Evolutionary conservation across 1,140 invertebrate species (phyloP).

Genomic region (Ips nitidus): DNA sequence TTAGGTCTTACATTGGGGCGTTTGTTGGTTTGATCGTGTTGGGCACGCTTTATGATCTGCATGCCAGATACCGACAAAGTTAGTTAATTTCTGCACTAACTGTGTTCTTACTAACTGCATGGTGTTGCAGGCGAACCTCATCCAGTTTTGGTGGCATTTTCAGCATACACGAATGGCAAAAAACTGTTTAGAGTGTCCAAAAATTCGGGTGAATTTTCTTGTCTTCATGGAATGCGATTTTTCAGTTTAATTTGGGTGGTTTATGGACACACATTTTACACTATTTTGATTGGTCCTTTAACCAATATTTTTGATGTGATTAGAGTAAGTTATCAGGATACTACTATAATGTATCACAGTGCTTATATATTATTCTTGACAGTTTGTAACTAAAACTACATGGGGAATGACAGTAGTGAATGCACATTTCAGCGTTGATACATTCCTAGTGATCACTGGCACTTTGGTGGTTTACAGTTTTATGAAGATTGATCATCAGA

Average conservation of each 20-base stretch:
- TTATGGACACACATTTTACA: constrained; percentile 50
- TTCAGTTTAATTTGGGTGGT: constrained; percentile 60
- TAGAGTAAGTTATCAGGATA: constrained; percentile 28
- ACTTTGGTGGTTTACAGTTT: constrained; percentile 7
- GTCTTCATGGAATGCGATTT: constrained; percentile 57
- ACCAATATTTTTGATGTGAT: constrained; percentile 31
- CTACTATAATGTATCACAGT: neutral
- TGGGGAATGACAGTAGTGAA: constrained; percentile 1
- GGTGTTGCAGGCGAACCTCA: neutral
- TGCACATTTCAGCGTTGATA: constrained; percentile 5
- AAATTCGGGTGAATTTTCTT: constrained; percentile 49
- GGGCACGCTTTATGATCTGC: constrained; percentile 6
- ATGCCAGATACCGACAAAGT: neutral
- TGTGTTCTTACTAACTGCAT: too few species aligned
- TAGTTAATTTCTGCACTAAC: too few species aligned
- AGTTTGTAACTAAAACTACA: constrained; percentile 7
- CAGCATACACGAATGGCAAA: constrained; percentile 35
- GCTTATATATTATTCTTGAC: neutral
- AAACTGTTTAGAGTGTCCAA: constrained; percentile 32
- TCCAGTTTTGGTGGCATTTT: constrained; percentile 29
- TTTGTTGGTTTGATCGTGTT: neutral
- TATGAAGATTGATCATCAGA: constrained; percentile 6
- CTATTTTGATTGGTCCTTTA: constrained; percentile 23
- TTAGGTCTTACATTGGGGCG: constrained; percentile 1
- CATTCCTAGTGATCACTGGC: constrained; percentile 16